These are phyloP conservation scores for Phycodurus eques DNA, from an alignment of 2,113 vertebrate species.

Conservation along the genomic window DNA sequence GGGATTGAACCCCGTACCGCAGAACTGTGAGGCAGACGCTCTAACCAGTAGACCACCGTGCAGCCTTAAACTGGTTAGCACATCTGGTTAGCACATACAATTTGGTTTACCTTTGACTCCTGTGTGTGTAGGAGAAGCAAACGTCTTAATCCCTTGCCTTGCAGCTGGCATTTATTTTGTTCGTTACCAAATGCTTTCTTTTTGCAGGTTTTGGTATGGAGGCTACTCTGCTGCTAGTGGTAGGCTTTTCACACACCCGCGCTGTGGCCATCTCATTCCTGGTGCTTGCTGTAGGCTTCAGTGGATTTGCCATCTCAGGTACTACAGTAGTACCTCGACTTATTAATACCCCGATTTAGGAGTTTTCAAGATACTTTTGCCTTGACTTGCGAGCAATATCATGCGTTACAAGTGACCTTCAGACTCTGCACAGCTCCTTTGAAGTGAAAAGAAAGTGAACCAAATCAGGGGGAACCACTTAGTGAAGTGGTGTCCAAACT, in stretches of 20 bases:
- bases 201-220: conserved; percentile 96
- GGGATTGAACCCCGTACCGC: no score
- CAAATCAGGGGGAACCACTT: neutral
- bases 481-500: no score
- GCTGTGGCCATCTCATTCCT: conserved; percentile 92
- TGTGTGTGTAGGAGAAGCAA: no score
- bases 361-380: neutral
- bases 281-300: conserved; percentile 95
- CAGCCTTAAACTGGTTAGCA: no score
- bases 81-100: no score
- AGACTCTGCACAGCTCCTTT: neutral
- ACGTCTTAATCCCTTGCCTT: neutral
- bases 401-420: neutral
- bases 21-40: no score
- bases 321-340: conserved; percentile 24
- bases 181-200: neutral
- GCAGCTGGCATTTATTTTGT: neutral
- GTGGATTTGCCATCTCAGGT: conserved; percentile 99
- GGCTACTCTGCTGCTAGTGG: conserved; percentile 91
- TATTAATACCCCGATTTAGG: neutral
- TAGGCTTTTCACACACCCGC: conserved; percentile 93
- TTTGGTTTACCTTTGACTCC: no score
- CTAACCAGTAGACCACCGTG: no score
- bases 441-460: neutral
- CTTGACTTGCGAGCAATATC: neutral